Base-by-base conservation (phyloP, 2,113 vertebrate species). In the Mixornis gularis region DNA sequence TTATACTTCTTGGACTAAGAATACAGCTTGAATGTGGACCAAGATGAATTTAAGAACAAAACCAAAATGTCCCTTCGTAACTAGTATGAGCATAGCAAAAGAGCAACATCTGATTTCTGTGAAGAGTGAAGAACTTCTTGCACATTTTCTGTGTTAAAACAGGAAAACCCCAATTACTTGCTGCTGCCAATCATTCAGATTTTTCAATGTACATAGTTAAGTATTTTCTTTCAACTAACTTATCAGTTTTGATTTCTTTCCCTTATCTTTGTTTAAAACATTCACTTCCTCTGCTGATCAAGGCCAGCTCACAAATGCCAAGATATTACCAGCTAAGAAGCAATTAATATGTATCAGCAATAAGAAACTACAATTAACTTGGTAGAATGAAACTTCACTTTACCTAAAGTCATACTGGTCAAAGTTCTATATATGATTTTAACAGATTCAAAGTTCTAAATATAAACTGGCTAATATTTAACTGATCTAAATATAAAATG, bases 381-480 rank as follows among this genome's bases (percentile, higher is more conserved):
- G 9, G 30, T 5, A 84, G 49, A 74, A 84, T 17, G 44, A 72
- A 89, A 69, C 9, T 9, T 77, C 30, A 58, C 41, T 78, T 84
- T 30, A 72, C 6, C 20, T 34, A 13, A 87, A 66, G 70, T 69
- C 60, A 88, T 6, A 38, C 27, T 53, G 72, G 88, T 80, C 88
- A 85, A 94, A 94, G 95, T 91, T 83, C 73, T 30, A 5, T 4
- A 59, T 40, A 13, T n/a, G n/a, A 72, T 63, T 90, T 92, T 87
- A 73, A 59, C 9, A 92, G 79, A 94, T 63, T 92, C 26, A 53
- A 84, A 92, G 79, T 92, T 94, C 79, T 74, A 87, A 87, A 87
- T 72, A 87, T 58, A 71, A 91, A 91, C 55, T 52, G 10, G 49
- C 68, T 92, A 92, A 87, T 85, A 41, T 27, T 72, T 51, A 74